phyloP scores from a whole-genome alignment of 2,797 vertebrate species.

The Pangasius mekongensis region DNA sequence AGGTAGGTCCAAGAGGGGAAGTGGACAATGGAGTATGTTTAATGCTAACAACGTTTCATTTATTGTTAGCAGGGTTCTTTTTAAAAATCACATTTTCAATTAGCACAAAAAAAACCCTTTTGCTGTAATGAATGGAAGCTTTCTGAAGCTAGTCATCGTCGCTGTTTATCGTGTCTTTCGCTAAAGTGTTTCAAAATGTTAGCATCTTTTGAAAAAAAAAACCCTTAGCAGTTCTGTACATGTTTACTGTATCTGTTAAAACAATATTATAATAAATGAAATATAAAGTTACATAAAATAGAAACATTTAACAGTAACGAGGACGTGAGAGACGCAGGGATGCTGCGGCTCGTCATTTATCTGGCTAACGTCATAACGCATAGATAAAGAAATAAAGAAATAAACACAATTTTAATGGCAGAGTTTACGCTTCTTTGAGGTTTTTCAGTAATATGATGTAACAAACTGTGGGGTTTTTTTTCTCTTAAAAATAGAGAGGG shows the following conservation, averaged over 20 bases:
- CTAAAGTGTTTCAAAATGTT: background rate
- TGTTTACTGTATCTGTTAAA: background rate
- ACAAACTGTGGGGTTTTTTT: background rate
- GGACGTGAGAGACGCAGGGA: background rate
- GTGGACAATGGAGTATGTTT: background rate
- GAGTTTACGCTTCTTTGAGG: background rate
- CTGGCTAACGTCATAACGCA: too few species aligned
- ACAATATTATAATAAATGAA: background rate
- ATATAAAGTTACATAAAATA: background rate
- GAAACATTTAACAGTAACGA: background rate
- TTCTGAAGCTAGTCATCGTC: background rate
- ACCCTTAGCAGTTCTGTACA: background rate
- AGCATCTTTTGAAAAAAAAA: background rate
- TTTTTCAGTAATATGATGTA: too few species aligned
- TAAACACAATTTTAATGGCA: too few species aligned
- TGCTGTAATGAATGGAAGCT: background rate
- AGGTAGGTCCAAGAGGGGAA: background rate
- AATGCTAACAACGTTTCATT: background rate
- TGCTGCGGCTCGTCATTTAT: background rate
- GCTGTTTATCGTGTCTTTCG: background rate
- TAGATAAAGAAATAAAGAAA: too few species aligned
- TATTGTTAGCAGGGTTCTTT: background rate
- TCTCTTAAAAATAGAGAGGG: too few species aligned
- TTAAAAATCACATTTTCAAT: background rate
- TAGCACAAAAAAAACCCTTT: background rate